Conservation (phyloP, 1,140 invertebrate species). For the Procambarus clarkii region DNA sequence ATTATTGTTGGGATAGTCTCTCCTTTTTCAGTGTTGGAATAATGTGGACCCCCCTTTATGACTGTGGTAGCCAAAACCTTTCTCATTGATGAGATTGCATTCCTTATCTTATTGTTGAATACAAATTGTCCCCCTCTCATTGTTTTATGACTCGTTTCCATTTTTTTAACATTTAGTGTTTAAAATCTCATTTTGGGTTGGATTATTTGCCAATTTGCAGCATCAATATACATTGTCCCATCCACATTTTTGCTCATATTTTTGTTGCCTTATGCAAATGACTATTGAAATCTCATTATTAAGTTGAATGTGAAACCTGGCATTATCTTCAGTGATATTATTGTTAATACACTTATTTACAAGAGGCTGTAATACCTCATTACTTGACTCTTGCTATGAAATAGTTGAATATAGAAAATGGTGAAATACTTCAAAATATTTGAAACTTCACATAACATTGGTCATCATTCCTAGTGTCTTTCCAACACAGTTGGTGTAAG, state of each 20-base stretch:
- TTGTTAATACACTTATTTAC: neutral
- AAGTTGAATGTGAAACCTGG: neutral
- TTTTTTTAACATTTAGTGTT: too few species aligned
- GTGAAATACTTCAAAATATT: neutral
- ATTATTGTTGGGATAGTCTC: too few species aligned
- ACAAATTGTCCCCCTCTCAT: too few species aligned
- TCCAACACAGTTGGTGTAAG: neutral
- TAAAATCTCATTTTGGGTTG: too few species aligned
- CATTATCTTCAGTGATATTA: neutral
- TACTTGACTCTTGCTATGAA: neutral
- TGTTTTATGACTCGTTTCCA: too few species aligned
- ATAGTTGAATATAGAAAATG: neutral
- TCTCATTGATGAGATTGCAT: too few species aligned
- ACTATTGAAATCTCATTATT: neutral
- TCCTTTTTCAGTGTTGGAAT: too few species aligned
- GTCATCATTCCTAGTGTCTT: constrained; percentile 7
- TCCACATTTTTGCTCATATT: neutral
- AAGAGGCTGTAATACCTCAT: neutral
- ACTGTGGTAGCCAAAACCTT: too few species aligned
- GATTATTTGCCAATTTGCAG: neutral
- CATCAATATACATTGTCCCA: neutral
- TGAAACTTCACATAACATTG: neutral
- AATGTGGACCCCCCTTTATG: too few species aligned
- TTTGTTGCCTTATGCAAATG: neutral
- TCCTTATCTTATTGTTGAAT: too few species aligned